A percentile compares a stretch with the other conserved stretches of the same genome.
Conservation (phyloP, 2,797 vertebrate genomes). For the Malacoctenus gilli region DNA sequence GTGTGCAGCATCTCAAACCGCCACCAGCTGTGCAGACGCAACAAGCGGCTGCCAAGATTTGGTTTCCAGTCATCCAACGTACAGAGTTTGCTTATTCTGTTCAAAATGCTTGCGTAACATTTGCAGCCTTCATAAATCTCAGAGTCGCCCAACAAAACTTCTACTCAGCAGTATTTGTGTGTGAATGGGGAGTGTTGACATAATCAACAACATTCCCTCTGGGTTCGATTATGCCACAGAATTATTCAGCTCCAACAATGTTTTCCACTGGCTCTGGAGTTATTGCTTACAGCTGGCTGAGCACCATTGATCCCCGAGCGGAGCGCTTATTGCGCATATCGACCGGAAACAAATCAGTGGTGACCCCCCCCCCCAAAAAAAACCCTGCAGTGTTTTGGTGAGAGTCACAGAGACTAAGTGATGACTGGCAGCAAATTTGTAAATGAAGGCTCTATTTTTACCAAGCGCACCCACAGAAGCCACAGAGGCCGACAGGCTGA, state of each 20-base stretch:
- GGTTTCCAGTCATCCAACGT: conserved; percentile 44
- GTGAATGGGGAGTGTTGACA: conserved; percentile 47
- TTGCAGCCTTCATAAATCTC: conserved; percentile 46
- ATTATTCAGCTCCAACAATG: conserved; percentile 34
- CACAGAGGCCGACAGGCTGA: conserved; percentile 31
- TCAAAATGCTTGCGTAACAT: conserved; percentile 48
- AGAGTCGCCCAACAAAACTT: conserved; percentile 31
- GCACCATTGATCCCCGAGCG: conserved; percentile 37
- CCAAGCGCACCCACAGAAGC: conserved; percentile 26
- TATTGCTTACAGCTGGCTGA: conserved; percentile 58
- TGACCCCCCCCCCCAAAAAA: too few relatives aligned
- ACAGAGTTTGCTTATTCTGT: conserved; percentile 24
- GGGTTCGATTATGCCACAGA: conserved; percentile 47
- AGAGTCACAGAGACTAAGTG: conserved; percentile 23
- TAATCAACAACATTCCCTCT: conserved; percentile 60
- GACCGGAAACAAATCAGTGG: conserved; percentile 49
- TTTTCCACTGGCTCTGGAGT: conserved; percentile 43
- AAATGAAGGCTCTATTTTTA: conserved; percentile 51
- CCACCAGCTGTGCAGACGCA: conserved; percentile 51
- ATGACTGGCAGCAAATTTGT: conserved; percentile 47
- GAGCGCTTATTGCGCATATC: conserved; percentile 32
- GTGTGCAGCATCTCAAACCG: conserved; percentile 35
- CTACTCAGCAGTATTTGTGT: conserved; percentile 57
- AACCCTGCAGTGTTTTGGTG: conserved; percentile 31
- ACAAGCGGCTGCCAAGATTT: conserved; percentile 28